Evolutionary conservation across 2,888 invertebrate genomes (phyloP).

Genomic region (Ethmia dodecea): DNA sequence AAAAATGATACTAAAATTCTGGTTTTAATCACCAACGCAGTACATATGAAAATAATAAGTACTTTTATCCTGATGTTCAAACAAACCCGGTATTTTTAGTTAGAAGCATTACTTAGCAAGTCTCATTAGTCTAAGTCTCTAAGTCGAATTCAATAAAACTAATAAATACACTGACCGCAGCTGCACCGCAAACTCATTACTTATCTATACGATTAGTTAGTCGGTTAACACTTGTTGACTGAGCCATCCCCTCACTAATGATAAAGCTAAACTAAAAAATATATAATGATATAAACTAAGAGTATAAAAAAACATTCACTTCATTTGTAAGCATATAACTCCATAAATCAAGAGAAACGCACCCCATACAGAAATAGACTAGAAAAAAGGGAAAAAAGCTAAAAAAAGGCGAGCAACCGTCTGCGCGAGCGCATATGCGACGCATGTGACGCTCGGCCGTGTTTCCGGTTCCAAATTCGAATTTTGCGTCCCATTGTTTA

Average conservation of each 20-base stretch:
- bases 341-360: constrained; percentile 54
- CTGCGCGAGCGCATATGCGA: constrained; percentile 62
- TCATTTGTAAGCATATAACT: constrained; percentile 21
- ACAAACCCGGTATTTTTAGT: no score
- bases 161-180: constrained; percentile 35
- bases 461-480: constrained; percentile 62
- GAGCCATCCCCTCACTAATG: constrained; percentile 28
- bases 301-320: constrained; percentile 13
- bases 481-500: constrained; percentile 53
- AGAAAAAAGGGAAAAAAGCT: constrained; percentile 43
- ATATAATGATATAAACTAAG: no score
- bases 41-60: no score
- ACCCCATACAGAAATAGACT: constrained; percentile 56
- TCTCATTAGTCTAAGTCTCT: no score
- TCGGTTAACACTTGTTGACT: constrained; percentile 48
- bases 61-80: no score
- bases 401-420: constrained; percentile 50
- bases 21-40: no score
- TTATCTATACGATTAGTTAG: constrained; percentile 59
- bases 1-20: no score
- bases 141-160: no score
- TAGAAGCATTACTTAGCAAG: no score
- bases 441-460: constrained; percentile 53
- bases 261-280: constrained; percentile 29
- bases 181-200: constrained; percentile 50